Base-by-base conservation (phyloP, 2,797 vertebrate genomes). In the Gallinago stenura region DNA sequence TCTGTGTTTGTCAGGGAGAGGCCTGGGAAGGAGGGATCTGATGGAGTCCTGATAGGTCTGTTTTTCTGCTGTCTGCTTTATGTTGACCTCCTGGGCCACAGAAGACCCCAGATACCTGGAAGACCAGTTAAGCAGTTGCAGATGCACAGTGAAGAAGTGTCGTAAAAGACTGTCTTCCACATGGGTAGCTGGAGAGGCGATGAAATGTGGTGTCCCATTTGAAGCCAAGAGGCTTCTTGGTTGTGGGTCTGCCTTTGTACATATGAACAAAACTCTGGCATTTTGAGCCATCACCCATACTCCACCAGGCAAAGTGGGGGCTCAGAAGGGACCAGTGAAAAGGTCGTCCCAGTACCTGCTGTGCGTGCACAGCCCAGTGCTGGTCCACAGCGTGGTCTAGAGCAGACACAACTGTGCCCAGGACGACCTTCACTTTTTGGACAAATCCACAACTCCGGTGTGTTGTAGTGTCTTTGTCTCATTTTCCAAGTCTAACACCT, bases 1-100 rank as follows among this genome's bases (percentile, higher is more conserved):
- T 1, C 64, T 80, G 33, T 12, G 8, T 87, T 68, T 83, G 57
- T 5, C 6, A 9, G 0, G 1, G 46, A 46, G 22, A 2, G 0
- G 60, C 46, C 41, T 41, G 51, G 17, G 16, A 57, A 9, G 39
- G 57, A 60, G 30, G 25, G 21, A 10, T 76, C 37, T 9, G 11
- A 1, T 71, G 30, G 19, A 41, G 30, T 68, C 54, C 60, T 19
- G 6, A 60, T 60, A 41, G 2, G 35, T 7, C 8, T 41, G 6
- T 15, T 71, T 39, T 65, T 60, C 30, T 51, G 6, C 7, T 65
- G 18, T 83, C 21, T 66, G 6, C n/a, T 43, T 83, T 30, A 7
- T 56, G 10, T 71, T 70, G 28, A 15, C 81, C 18, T 88, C 13
- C 35, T 56, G 41, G 51, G 51, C 30, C 8, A 25, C 53, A 57